Base-by-base conservation (phyloP, 2,797 vertebrate species). In the Melanotaenia boesemani region DNA sequence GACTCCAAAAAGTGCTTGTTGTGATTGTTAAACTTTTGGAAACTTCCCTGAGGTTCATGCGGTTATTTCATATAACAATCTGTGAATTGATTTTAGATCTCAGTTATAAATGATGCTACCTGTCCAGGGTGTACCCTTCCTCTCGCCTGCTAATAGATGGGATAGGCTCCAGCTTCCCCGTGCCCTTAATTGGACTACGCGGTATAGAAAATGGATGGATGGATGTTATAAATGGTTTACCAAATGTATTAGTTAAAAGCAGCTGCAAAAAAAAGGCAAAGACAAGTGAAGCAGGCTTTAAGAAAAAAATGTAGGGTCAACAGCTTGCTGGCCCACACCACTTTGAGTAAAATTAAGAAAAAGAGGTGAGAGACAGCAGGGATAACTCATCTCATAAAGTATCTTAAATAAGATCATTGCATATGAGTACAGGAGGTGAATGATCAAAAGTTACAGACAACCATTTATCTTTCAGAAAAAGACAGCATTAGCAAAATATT, bases 371-470 rank as follows among this genome's bases (percentile, higher is more conserved):
- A 67, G 36, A 67, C 15, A 36, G 57, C 26, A 20, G 41, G 44
- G 26, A 60, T 37, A 57, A 63, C 44, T 50, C 22, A 30, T 39
- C 41, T 67, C 16, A 56, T 28, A 18, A 46, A 39, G 24, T 18
- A 26, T 16, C 10, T 54, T 37, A 41, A 70, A 59, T n/a, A 55
- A 6, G 30, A 65, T 55, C 55, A 54, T 11, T 2, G 20, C 26
- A 16, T 22, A 36, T 37, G n/a, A 59, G 58, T 22, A 24, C 8
- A 60, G 18, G 20, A 6, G 48, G 48, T 50, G 13, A 62, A 44
- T 34, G 41, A 72, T 58, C 12, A n/a, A 68, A 6, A 46, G 41
- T 72, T 36, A 63, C 18, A 34, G 39, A 52, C 63, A 41, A 54
- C 30, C 0, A 15, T 62, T 62, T 9, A 16, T 24, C 24, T 34